phyloP scores from a whole-genome alignment of 2,888 invertebrate genomes.

The Andrena chrysosceles region DNA sequence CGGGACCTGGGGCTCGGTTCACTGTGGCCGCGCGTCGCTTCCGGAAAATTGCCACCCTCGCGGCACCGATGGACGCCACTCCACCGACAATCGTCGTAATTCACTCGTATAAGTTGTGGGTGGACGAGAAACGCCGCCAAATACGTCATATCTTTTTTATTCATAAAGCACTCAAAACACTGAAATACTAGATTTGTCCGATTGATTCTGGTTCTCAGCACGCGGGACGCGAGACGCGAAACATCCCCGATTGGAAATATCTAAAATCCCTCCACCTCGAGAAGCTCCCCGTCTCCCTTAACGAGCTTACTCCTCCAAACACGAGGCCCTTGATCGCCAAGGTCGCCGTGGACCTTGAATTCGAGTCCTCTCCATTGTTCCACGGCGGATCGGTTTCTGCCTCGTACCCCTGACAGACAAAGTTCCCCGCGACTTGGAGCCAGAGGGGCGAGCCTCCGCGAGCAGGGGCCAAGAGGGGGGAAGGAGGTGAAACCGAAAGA shows the following conservation, averaged over 20 bases:
- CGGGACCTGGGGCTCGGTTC: slow-evolving; percentile 23
- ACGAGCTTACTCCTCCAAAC: slow-evolving; percentile 4
- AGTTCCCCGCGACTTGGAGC: slow-evolving; percentile 54
- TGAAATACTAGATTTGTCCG: too few relatives aligned
- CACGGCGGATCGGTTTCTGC: slow-evolving; percentile 59
- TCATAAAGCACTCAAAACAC: too few relatives aligned
- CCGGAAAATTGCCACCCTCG: slow-evolving; percentile 57
- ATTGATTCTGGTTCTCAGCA: too few relatives aligned
- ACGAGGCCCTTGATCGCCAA: slow-evolving; percentile 43
- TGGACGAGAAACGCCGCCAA: too few relatives aligned
- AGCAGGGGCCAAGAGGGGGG: slow-evolving; percentile 38
- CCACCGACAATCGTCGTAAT: slow-evolving; percentile 16
- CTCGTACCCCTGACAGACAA: slow-evolving; percentile 59
- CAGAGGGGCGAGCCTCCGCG: slow-evolving; percentile 37
- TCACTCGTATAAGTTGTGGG: background rate
- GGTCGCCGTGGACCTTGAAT: slow-evolving; percentile 49
- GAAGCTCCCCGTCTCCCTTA: background rate
- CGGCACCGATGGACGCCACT: background rate
- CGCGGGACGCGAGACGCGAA: too few relatives aligned
- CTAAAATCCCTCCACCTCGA: background rate
- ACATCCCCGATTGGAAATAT: too few relatives aligned
- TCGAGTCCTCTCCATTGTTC: slow-evolving; percentile 65
- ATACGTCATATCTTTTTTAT: too few relatives aligned
- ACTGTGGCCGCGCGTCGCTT: slow-evolving; percentile 30
- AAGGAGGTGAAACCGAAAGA: slow-evolving; percentile 66